Conservation (phyloP, 2,888 invertebrate genomes). For the Notodonta dromedarius region DNA sequence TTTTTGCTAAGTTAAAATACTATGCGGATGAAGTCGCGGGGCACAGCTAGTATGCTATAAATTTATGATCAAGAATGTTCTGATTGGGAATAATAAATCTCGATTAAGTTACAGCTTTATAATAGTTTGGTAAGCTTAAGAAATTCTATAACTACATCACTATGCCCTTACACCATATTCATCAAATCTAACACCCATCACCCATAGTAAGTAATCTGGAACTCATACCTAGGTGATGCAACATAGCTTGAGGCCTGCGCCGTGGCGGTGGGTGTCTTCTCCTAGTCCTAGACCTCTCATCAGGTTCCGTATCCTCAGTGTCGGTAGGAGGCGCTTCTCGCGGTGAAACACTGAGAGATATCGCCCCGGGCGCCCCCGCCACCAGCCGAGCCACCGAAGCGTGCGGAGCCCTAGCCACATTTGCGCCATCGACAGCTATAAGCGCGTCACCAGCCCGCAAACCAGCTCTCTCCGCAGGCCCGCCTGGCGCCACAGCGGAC, state of each 20-base stretch:
- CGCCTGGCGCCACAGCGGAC: constrained; percentile 94
- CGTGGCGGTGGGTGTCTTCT: constrained; percentile 73
- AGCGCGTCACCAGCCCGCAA: constrained; percentile 96
- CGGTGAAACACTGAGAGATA: constrained; percentile 92
- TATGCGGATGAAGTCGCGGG: too few relatives aligned
- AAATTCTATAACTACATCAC: not conserved
- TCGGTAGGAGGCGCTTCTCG: constrained; percentile 76
- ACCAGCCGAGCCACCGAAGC: constrained; percentile 97
- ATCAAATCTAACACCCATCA: not conserved
- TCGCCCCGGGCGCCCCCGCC: constrained; percentile 92
- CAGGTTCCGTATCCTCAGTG: constrained; percentile 78
- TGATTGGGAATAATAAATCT: too few relatives aligned
- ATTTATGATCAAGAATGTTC: too few relatives aligned
- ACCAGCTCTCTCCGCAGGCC: constrained; percentile 95
- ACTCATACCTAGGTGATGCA: constrained; percentile 70
- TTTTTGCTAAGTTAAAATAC: too few relatives aligned
- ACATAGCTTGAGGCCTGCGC: constrained; percentile 66
- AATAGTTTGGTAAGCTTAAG: too few relatives aligned
- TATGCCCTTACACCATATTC: constrained; percentile 13
- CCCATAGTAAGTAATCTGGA: constrained; percentile 1
- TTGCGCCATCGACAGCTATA: constrained; percentile 95
- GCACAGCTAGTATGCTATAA: too few relatives aligned
- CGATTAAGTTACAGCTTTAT: too few relatives aligned
- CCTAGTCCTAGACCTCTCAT: constrained; percentile 70
- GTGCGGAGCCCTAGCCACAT: constrained; percentile 96